These are phyloP conservation scores for Shargacucullia verbasci DNA, from an alignment of 2,888 invertebrate species.

Conservation along the genomic window DNA sequence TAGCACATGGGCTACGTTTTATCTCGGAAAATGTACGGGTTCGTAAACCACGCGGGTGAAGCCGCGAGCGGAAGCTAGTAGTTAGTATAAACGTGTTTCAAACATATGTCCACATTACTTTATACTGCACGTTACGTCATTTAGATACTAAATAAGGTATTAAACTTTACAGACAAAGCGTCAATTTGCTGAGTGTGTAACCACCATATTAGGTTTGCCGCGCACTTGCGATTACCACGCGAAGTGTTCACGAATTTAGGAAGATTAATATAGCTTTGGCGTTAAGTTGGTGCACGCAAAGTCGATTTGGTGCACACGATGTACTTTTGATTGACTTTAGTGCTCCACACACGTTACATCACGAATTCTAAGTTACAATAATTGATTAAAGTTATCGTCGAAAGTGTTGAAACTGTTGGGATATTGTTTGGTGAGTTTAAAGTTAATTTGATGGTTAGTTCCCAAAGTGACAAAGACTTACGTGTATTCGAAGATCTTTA, in stretches of 20 bases:
- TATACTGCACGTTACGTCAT: neutral
- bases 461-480: too few relatives aligned
- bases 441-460: too few relatives aligned
- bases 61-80: too few relatives aligned
- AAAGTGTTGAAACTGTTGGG: too few relatives aligned
- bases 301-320: conserved; percentile 48
- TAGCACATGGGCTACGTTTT: too few relatives aligned
- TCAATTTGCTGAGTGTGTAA: conserved; percentile 3
- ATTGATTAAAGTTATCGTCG: neutral
- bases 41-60: too few relatives aligned
- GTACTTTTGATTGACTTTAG: conserved; percentile 35
- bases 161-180: conserved; percentile 19
- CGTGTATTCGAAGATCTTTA: too few relatives aligned
- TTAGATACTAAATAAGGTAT: conserved; percentile 12
- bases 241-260: conserved; percentile 38
- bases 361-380: conserved; percentile 10
- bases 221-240: conserved; percentile 35
- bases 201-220: conserved; percentile 32
- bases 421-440: too few relatives aligned
- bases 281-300: conserved; percentile 44
- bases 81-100: too few relatives aligned
- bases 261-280: conserved; percentile 16
- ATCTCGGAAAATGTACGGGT: too few relatives aligned
- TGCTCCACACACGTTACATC: conserved; percentile 12
- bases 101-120: neutral